Conservation (phyloP, 2,797 vertebrate species). For the Arremon aurantiirostris region DNA sequence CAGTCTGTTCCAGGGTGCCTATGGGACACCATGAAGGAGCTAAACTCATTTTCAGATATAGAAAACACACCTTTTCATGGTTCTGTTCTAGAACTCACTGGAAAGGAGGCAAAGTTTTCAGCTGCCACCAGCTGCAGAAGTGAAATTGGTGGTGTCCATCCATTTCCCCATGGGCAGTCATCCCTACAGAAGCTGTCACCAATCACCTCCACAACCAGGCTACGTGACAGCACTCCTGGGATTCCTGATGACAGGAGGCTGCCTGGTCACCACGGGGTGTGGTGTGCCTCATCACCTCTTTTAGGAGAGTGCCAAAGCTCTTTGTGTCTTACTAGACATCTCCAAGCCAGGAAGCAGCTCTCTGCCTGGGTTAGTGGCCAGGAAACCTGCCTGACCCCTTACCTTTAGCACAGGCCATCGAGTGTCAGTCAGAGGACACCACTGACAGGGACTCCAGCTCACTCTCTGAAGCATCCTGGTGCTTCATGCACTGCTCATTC, state of each 20-base stretch:
- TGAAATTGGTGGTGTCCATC: not conserved
- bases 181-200: not conserved
- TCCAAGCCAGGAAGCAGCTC: not conserved
- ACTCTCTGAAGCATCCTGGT: not conserved
- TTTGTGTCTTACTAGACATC: not conserved
- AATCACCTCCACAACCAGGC: not conserved
- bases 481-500: not conserved
- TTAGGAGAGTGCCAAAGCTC: not conserved
- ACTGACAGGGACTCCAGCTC: not conserved
- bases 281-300: not conserved
- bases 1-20: not conserved
- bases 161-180: not conserved
- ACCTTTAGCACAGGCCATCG: not conserved
- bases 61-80: not conserved
- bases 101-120: not conserved
- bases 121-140: not conserved
- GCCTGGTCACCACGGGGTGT: not conserved
- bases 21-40: not conserved
- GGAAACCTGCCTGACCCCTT: not conserved
- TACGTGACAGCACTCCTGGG: not conserved
- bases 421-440: not conserved
- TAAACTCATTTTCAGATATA: not conserved
- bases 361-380: not conserved
- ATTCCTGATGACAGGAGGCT: not conserved
- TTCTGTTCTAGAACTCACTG: not conserved